Percentiles rank a stretch among this genome's conserved stretches.
Evolutionary conservation across 2,113 vertebrate species (phyloP).

Genomic region (Hyaena hyaena): DNA sequence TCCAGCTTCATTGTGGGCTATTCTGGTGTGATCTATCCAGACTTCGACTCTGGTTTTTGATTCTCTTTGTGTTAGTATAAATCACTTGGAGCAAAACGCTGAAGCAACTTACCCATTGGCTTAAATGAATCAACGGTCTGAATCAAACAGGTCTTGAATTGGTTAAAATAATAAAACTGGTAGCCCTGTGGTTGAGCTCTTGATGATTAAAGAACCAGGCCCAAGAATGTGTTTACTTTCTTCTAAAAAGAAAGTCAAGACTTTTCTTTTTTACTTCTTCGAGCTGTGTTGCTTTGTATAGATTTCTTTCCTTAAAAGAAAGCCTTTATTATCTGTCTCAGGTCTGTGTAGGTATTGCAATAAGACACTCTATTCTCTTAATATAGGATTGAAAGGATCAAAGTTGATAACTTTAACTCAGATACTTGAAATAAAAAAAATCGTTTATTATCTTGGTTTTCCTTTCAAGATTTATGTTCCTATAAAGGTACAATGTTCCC

Average conservation of each 20-base stretch:
- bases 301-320: conserved; percentile 43
- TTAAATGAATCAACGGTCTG: conserved; percentile 49
- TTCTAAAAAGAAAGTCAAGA: conserved; percentile 49
- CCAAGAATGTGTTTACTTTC: conserved; percentile 55
- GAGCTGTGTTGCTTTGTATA: conserved; percentile 56
- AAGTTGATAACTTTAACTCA: conserved; percentile 70
- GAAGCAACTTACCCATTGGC: not conserved
- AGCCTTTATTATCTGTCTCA: conserved; percentile 45
- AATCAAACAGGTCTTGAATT: conserved; percentile 65
- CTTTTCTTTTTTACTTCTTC: conserved; percentile 31
- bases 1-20: not conserved
- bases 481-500: conserved; percentile 5
- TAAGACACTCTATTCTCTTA: conserved; percentile 54
- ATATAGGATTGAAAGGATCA: conserved; percentile 64
- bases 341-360: conserved; percentile 60
- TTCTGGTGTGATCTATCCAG: not conserved
- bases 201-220: conserved; percentile 61
- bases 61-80: not conserved
- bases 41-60: not conserved
- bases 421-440: conserved; percentile 49
- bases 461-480: conserved; percentile 54
- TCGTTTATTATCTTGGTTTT: conserved; percentile 20
- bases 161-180: conserved; percentile 64
- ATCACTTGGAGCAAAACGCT: not conserved
- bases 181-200: conserved; percentile 51